A percentile compares a stretch with the other conserved stretches of the same genome.
phyloP scores from a whole-genome alignment of 2,888 invertebrate genomes.

The Oscheius sp. region DNA sequence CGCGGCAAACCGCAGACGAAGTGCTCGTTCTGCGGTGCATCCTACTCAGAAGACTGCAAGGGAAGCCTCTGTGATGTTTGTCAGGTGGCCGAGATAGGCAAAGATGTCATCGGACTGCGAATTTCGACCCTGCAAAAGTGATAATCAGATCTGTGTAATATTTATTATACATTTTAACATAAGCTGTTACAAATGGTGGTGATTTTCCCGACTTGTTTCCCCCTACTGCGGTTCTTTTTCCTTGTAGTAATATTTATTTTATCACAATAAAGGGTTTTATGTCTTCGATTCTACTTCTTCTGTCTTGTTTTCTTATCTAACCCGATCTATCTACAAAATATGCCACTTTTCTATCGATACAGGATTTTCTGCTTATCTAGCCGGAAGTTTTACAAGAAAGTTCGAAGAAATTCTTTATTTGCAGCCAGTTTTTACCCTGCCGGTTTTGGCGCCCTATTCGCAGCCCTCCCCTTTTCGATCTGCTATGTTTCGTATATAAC shows the following conservation, averaged over 20 bases:
- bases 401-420: background rate
- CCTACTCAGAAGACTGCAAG: slow-evolving; percentile 79
- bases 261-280: slow-evolving; percentile 31
- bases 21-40: slow-evolving; percentile 90
- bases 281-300: too few species aligned
- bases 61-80: slow-evolving; percentile 80
- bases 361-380: background rate
- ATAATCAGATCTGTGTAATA: slow-evolving; percentile 30
- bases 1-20: slow-evolving; percentile 76
- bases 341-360: too few species aligned
- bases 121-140: slow-evolving; percentile 48
- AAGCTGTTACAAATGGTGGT: slow-evolving; percentile 12
- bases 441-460: background rate
- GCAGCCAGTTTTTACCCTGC: background rate
- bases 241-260: slow-evolving; percentile 15
- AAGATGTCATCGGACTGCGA: slow-evolving; percentile 50
- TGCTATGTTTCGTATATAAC: background rate
- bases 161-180: slow-evolving; percentile 25
- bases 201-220: background rate
- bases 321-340: too few species aligned
- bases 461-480: background rate
- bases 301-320: too few species aligned
- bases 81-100: slow-evolving; percentile 84
- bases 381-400: too few species aligned
- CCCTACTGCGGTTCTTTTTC: background rate